Conservation (phyloP, 2,113 vertebrate species). For the Anolis sagrei region DNA sequence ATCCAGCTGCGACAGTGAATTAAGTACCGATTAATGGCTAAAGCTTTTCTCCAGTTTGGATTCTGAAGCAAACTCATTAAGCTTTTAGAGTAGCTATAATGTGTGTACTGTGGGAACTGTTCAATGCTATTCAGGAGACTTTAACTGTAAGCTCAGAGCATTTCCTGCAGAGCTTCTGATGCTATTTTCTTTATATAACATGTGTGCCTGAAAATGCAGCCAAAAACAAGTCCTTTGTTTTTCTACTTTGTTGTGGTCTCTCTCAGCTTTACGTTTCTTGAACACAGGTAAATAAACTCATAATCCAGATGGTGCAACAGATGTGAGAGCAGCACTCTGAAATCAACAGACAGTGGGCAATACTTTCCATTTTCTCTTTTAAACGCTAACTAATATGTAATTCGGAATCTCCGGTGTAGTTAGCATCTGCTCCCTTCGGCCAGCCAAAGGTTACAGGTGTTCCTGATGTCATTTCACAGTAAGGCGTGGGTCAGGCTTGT, state of each 20-base stretch:
- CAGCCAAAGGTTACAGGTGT: conserved; percentile 97
- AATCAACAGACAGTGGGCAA: conserved; percentile 95
- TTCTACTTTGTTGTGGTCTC: conserved; percentile 94
- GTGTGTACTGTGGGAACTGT: conserved; percentile 91
- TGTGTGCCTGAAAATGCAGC: conserved; percentile 95
- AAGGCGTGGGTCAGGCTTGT: conserved; percentile 82
- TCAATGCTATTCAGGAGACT: conserved; percentile 93
- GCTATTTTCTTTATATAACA: conserved; percentile 99
- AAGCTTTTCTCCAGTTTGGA: conserved; percentile 88
- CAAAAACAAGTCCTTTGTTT: conserved; percentile 96
- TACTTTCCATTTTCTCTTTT: conserved; percentile 88
- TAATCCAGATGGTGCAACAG: conserved; percentile 99
- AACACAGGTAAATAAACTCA: conserved; percentile 99
- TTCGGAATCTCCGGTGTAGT: conserved; percentile 86
- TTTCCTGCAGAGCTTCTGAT: conserved; percentile 98
- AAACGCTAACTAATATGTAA: conserved; percentile 92
- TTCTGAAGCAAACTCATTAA: conserved; percentile 93
- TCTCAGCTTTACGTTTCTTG: conserved; percentile 93
- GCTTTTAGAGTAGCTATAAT: conserved; percentile 91
- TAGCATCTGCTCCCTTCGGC: conserved; percentile 94
- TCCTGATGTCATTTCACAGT: conserved; percentile 91
- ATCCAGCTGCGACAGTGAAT: conserved; percentile 88
- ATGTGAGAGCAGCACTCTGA: conserved; percentile 97
- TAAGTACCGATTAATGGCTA: conserved; percentile 88
- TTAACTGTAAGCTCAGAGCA: conserved; percentile 91